Evolutionary conservation across 1,140 invertebrate species (phyloP), one percentile per base, ranked within the genome.

Genomic region (Macrobrachium rosenbergii): DNA sequence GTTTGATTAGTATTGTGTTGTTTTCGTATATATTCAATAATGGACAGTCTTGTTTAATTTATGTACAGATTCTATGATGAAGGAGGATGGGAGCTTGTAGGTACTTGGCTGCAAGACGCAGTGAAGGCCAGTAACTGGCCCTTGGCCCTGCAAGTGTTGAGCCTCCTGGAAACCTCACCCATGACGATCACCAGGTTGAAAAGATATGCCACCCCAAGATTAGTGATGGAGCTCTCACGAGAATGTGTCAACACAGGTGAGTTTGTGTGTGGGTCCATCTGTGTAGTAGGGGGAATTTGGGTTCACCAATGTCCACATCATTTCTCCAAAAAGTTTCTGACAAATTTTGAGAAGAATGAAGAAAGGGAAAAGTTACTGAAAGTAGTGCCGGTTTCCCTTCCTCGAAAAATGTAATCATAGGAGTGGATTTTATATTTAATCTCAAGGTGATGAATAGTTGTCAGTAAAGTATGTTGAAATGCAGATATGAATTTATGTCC

Each of bases 151-250:
- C 97, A 98, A 92, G 93, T 99, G 37, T 92, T 98, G 58, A 95
- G 96, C 91, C 93, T 99, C 5, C 93, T 98, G 23, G 92, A 96
- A 45, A 92, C 95, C 5, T 96, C 97, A 85, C 98, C 98, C 21
- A 96, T 98, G 62, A 96, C 97, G 91, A 95, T 98, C 43, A 95
- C 97, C 90, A 93, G 97, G 67, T 93, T 99, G 23, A 98, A 98
- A 92, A 95, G 96, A 88, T 98, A 98, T 96, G 67, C 83, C 59
- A 89, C 96, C 90, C 97, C 97, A 2, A 98, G 98, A 92, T 92
- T 98, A 62, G 96, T 99, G 28, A 98, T 98, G 92, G 95, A 95
- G 37, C 92, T 98, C 7, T 96, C 96, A 17, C 97, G 97, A 90
- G 95, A 96, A 90, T 95, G 94, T 76, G 95, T 95, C 90, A 94